These are phyloP conservation scores for Drosophila teissieri DNA, from an alignment of 1,140 invertebrate genomes.

Conservation along the genomic window DNA sequence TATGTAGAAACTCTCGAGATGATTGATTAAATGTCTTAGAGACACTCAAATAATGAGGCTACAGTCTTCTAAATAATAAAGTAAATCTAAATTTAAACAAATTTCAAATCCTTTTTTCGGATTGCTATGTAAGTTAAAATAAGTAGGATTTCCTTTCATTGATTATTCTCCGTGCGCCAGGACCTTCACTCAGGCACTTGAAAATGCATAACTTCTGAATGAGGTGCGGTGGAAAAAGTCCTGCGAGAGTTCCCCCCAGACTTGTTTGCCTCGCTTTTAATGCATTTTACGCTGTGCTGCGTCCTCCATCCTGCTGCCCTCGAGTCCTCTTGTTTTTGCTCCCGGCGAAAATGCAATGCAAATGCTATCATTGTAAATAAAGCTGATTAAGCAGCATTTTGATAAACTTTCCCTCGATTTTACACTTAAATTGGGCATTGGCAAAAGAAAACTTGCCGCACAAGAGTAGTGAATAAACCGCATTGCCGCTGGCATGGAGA, in stretches of 20 bases:
- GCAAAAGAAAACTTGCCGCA: neutral
- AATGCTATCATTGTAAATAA: constrained; percentile 72
- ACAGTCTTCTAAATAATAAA: too few relatives aligned
- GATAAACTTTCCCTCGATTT: constrained; percentile 44
- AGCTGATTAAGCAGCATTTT: constrained; percentile 74
- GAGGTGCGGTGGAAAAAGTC: constrained; percentile 32
- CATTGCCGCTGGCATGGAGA: constrained; percentile 35
- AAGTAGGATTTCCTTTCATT: neutral
- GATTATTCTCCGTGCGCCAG: constrained; percentile 10
- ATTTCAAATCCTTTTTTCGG: too few relatives aligned
- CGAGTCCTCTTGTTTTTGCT: constrained; percentile 22
- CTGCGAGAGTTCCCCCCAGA: constrained; percentile 29
- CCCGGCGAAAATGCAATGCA: constrained; percentile 64
- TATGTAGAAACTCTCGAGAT: too few relatives aligned
- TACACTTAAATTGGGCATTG: constrained; percentile 29
- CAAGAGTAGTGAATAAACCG: constrained; percentile 46
- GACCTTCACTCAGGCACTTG: constrained; percentile 61
- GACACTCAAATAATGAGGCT: too few relatives aligned
- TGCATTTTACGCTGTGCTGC: constrained; percentile 73
- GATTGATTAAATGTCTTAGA: too few relatives aligned
- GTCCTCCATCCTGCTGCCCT: constrained; percentile 7
- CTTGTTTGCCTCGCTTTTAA: constrained; percentile 77
- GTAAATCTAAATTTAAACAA: too few relatives aligned
- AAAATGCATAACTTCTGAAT: constrained; percentile 76
- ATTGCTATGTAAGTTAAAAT: too few relatives aligned